Conservation (phyloP, 2,113 vertebrate genomes). For the Callithrix jacchus region DNA sequence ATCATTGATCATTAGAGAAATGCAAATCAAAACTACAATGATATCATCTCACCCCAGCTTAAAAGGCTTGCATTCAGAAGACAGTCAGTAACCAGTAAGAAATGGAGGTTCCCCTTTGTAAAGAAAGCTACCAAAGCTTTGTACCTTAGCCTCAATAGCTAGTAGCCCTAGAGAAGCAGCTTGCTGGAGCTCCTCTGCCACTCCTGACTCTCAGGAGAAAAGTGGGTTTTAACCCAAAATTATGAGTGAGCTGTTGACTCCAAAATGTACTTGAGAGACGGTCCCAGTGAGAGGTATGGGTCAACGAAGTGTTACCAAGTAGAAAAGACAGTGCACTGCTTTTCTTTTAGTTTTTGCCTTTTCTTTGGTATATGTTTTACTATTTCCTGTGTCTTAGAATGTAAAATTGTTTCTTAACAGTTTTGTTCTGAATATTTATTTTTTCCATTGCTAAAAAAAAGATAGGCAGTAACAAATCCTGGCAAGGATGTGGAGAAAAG, state of each 20-base stretch:
- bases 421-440: slow-evolving; percentile 80
- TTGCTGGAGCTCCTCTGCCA: neutral
- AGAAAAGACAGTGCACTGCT: slow-evolving; percentile 62
- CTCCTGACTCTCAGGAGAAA: slow-evolving; percentile 39
- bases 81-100: neutral
- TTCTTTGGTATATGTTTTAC: slow-evolving; percentile 66
- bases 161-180: slow-evolving; percentile 44
- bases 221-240: slow-evolving; percentile 6
- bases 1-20: neutral
- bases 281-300: slow-evolving; percentile 40
- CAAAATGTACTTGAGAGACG: slow-evolving; percentile 46
- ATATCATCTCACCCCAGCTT: neutral
- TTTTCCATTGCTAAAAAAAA: slow-evolving; percentile 70
- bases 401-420: slow-evolving; percentile 71
- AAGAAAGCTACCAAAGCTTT: slow-evolving; percentile 51
- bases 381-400: slow-evolving; percentile 74
- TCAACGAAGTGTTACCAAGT: slow-evolving; percentile 41
- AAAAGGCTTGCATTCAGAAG: neutral
- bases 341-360: slow-evolving; percentile 35
- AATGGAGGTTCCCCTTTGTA: neutral
- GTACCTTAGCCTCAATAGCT: slow-evolving; percentile 47
- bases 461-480: neutral
- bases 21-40: neutral
- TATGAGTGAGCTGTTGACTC: slow-evolving; percentile 21
- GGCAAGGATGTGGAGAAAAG: neutral